Percentiles rank a stretch among this genome's conserved stretches.
Conservation (phyloP, 64 coral and sea anemone species). For the Montipora capricornis region DNA sequence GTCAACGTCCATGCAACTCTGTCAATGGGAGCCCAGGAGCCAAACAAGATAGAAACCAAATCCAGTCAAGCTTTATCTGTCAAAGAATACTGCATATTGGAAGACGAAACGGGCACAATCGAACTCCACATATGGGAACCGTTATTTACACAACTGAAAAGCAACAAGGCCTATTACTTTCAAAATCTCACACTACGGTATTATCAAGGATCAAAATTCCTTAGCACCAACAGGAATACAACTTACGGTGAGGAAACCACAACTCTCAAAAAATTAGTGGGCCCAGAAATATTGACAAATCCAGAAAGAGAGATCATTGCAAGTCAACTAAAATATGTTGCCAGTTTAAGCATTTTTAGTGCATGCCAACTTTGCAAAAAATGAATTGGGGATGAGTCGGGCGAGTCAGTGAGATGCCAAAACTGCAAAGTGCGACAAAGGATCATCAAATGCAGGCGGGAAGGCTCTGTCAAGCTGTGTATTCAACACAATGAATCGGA, state of each 20-base stretch:
- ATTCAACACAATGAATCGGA: slow-evolving; percentile 18
- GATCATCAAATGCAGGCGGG: slow-evolving; percentile 10
- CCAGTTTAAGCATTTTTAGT: slow-evolving; percentile 26
- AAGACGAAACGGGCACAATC: slow-evolving; percentile 36
- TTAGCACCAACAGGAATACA: slow-evolving; percentile 40
- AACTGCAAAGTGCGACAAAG: slow-evolving; percentile 45
- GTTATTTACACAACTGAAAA: not conserved
- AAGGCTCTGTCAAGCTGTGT: slow-evolving; percentile 32
- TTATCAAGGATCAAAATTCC: slow-evolving; percentile 32
- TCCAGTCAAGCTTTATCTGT: not conserved
- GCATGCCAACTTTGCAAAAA: slow-evolving; percentile 45
- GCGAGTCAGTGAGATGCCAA: slow-evolving; percentile 49
- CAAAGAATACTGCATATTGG: slow-evolving; percentile 57
- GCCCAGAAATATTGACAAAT: slow-evolving; percentile 48
- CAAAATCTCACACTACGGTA: slow-evolving; percentile 47
- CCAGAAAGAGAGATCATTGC: not conserved
- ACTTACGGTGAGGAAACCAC: slow-evolving; percentile 16
- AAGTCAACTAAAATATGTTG: slow-evolving; percentile 41
- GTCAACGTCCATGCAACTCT: slow-evolving; percentile 46
- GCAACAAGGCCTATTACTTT: slow-evolving; percentile 10
- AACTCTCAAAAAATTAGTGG: slow-evolving; percentile 28
- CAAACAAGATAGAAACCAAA: slow-evolving; percentile 29
- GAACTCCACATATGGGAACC: slow-evolving; percentile 52
- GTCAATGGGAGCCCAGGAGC: slow-evolving; percentile 41
- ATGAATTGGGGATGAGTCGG: not conserved